Conservation (phyloP, 2,797 vertebrate genomes). For the Lagodon rhomboides region DNA sequence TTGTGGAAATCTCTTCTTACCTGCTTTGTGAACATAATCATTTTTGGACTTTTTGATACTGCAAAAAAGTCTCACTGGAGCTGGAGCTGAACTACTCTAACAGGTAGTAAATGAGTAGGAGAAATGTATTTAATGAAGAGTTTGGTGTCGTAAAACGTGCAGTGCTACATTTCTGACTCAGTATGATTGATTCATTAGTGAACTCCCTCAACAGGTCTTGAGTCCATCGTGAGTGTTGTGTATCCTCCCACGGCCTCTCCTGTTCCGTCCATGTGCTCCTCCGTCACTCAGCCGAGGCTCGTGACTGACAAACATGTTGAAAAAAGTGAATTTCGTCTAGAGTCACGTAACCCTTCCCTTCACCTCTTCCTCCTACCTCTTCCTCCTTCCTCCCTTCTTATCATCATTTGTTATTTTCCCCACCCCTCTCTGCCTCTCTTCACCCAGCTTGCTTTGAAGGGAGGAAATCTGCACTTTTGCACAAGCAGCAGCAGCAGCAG, state of each 20-base stretch:
- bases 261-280: background rate
- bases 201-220: background rate
- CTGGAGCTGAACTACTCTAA: background rate
- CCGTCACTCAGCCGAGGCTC: background rate
- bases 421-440: constrained; percentile 51
- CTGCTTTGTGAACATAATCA: no score
- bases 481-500: constrained; percentile 67
- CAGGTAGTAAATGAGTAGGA: background rate
- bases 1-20: no score
- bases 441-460: constrained; percentile 79
- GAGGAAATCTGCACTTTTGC: constrained; percentile 84
- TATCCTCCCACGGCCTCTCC: background rate
- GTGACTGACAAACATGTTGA: constrained; percentile 11
- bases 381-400: constrained; percentile 65
- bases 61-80: no score
- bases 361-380: constrained; percentile 64
- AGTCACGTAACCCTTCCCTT: constrained; percentile 42
- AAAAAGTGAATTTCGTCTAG: constrained; percentile 2
- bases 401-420: constrained; percentile 49
- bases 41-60: no score
- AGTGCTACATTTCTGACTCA: background rate
- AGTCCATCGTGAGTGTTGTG: background rate
- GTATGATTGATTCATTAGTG: background rate
- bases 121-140: background rate
- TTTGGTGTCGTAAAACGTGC: background rate